Evolutionary conservation across 2,113 vertebrate genomes (phyloP), one percentile per base, ranked within the genome.

Genomic region (Aegithalos caudatus): DNA sequence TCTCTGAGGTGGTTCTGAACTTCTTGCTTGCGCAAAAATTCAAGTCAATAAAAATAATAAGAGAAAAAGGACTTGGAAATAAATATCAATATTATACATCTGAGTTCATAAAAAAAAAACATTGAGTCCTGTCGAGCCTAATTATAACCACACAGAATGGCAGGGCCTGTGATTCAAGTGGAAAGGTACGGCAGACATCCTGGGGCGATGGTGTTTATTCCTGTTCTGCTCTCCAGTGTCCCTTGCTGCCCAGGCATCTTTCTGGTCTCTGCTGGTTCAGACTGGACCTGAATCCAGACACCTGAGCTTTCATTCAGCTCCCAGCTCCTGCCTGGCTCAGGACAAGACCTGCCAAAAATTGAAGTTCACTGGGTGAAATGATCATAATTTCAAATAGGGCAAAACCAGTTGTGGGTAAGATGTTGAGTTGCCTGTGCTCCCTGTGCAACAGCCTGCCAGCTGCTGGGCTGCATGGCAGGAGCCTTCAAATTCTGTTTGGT

Each of bases 11-110:
- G 81, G 76, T 85, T 96, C 86, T 90, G 74, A 97, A 95, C 81
- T 83, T 97, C 91, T 91, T 90, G 93, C 69, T 97, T 88, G 82
- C 25, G 31, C 88, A 95, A 94, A 97, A 97, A 94, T 72, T 72
- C 71, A 94, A 92, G 95, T 97, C 95, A 71, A 97, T 97, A 97
- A 97, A 97, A 96, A 96, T 95, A 97, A 96, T 95, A 97, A 86
- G 88, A 84, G 95, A 95, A 95, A 96, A 96, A 92, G 50, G 69
- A 86, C 94, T 94, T 89, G 88, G 62, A 91, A 96, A 91, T 93
- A 96, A 95, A 96, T 90, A 96, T 97, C 96, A 95, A 96, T 97
- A 96, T 95, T 95, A 69, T 84, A 77, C 73, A 87, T 95, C 92
- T 83, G 65, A 90, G 95, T 95, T 97, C 86, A 95, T 97, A 86